These are phyloP conservation scores for Mizuhopecten yessoensis DNA, from an alignment of 1,140 invertebrate genomes.

Conservation along the genomic window DNA sequence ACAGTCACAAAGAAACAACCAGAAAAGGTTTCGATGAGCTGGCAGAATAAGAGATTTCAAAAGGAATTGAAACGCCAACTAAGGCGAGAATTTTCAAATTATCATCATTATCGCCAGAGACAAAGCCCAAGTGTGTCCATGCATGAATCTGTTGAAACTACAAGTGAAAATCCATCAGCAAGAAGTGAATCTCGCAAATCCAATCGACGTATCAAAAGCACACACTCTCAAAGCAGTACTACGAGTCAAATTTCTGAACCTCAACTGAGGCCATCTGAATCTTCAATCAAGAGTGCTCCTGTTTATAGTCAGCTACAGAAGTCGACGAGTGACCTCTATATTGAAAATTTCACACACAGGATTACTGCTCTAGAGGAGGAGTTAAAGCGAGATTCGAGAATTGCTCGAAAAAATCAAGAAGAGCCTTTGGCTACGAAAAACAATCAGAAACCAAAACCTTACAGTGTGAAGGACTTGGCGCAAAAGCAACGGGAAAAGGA, in stretches of 20 bases:
- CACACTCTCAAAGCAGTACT: constrained; percentile 6
- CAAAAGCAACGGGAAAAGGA: constrained; percentile 55
- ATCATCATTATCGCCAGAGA: constrained; percentile 46
- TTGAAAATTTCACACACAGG: constrained; percentile 73
- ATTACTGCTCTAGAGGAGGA: constrained; percentile 72
- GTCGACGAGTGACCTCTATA: constrained; percentile 71
- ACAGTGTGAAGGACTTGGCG: constrained; percentile 40
- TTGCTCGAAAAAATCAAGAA: constrained; percentile 62
- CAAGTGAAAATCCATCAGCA: constrained; percentile 7
- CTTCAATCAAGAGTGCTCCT: constrained; percentile 55
- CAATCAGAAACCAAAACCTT: constrained; percentile 43
- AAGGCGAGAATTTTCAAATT: constrained; percentile 65
- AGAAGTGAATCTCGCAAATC: neutral
- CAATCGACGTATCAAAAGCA: neutral
- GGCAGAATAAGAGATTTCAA: constrained; percentile 69
- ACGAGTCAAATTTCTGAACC: constrained; percentile 54
- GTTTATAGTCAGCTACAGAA: constrained; percentile 58
- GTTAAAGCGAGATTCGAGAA: constrained; percentile 69
- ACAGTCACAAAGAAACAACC: constrained; percentile 67
- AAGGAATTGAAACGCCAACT: constrained; percentile 72
- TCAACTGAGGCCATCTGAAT: constrained; percentile 43
- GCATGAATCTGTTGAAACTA: constrained; percentile 42
- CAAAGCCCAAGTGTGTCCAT: constrained; percentile 50
- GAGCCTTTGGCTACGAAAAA: neutral
- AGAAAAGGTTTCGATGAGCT: constrained; percentile 67